Conservation (phyloP, 2,797 vertebrate species). For the Enteromius thamalakanensis region DNA sequence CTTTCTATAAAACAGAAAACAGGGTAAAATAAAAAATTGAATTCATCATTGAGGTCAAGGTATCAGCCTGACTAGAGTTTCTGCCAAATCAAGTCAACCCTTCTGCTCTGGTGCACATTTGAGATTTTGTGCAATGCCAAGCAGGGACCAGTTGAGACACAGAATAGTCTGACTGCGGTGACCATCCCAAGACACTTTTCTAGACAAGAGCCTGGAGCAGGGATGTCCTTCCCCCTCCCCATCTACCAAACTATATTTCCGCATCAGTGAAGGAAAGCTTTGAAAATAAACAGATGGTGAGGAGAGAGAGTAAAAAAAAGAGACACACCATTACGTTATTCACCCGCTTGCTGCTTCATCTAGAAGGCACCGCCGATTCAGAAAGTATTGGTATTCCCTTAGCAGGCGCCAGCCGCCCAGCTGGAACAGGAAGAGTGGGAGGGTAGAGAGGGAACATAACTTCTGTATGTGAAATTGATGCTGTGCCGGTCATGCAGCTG, state of each 20-base stretch:
- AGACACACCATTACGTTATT: conserved; percentile 27
- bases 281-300: conserved; percentile 57
- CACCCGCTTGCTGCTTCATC: conserved; percentile 8
- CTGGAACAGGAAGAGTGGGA: conserved; percentile 30
- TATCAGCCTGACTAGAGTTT: background rate
- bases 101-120: conserved; percentile 22
- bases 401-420: conserved; percentile 20
- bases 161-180: conserved; percentile 21
- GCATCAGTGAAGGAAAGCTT: conserved; percentile 47
- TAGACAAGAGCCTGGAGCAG: conserved; percentile 23
- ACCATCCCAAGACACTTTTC: conserved; percentile 39
- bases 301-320: conserved; percentile 17
- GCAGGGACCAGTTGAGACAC: conserved; percentile 3
- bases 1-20: background rate
- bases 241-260: conserved; percentile 43
- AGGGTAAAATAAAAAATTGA: background rate
- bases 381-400: conserved; percentile 43
- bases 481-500: conserved; percentile 23
- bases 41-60: conserved; percentile 12
- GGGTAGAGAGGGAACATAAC: conserved; percentile 7
- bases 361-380: conserved; percentile 24
- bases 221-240: background rate
- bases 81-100: conserved; percentile 19
- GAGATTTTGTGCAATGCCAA: conserved; percentile 14
- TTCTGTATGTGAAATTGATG: conserved; percentile 50